Base-by-base conservation (phyloP, 1,140 invertebrate genomes). In the Plectrocnemia conspersa region DNA sequence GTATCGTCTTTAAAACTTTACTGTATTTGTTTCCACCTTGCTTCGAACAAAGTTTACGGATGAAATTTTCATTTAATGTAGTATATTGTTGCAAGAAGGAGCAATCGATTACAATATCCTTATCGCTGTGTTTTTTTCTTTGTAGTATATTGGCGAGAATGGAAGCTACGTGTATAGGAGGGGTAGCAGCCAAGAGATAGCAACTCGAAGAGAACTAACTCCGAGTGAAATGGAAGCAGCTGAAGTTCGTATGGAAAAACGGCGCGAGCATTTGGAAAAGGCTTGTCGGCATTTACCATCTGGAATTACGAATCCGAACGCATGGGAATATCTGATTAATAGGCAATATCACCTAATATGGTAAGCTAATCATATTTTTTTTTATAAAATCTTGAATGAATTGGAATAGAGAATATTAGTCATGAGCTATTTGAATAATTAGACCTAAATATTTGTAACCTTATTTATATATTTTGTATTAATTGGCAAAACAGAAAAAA, bases 291-390 rank as follows among this genome's bases (percentile, higher is more conserved):
- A 45, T 13, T 38, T 61, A 18, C 59, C 59, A 1, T 38, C 38
- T 7, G 59, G 59, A 1, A 75, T 84, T 56, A 82, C 84, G 60
- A 77, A 75, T 58, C 83, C 84, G 4, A 88, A 89, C 61, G 82
- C 88, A 2, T 90, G 88, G 88, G 88, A 91, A 65, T 91, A 88
- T 65, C 77, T 90, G 59, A 83, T 89, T 59, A 88, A 88, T 68
- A 77, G 78, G 61, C 82, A 88, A 64, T 82, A 88, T 67, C 86
- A 85, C 64, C 74, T 90, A 40, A 84, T 89, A 64, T 91, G 88
- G 81, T 74, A 56, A 72, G 68, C 52, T 22, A 15, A 38, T 2
- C 33, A 23, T 9, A 15, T 7, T 47, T n/a, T 45, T 15, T 13
- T 42, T 3, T 5, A 9, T 44, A 10, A 5, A 33, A 33, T n/a